A percentile compares a stretch with the other conserved stretches of the same genome.
Evolutionary conservation across 2,797 vertebrate species (phyloP).

Genomic region (Alfaro cultratus): DNA sequence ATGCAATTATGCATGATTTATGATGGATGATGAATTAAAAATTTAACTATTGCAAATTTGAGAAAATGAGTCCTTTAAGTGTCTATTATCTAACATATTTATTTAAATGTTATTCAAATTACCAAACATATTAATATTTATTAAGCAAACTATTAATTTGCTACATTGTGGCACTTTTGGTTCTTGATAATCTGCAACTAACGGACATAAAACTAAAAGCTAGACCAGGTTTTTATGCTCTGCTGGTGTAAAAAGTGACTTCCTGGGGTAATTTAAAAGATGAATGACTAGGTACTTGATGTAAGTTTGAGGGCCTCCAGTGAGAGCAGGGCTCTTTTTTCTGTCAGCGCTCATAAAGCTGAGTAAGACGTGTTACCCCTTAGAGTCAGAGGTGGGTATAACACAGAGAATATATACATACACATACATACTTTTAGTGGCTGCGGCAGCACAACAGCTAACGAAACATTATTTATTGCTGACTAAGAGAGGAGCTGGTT

Average conservation of each 20-base stretch:
- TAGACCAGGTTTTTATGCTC: background rate
- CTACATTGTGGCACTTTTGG: background rate
- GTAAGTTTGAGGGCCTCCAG: conserved; percentile 40
- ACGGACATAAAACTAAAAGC: background rate
- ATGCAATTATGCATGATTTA: background rate
- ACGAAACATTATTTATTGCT: conserved; percentile 26
- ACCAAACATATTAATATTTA: background rate
- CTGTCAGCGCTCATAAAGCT: conserved; percentile 35
- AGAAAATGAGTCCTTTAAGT: background rate
- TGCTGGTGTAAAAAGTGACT: background rate
- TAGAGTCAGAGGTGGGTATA: conserved; percentile 30
- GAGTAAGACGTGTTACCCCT: conserved; percentile 54
- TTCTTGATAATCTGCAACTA: background rate
- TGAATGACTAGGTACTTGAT: conserved; percentile 6
- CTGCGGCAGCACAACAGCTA: conserved; percentile 19
- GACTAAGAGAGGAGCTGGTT: conserved; percentile 35
- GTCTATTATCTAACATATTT: background rate
- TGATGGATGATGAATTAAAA: background rate
- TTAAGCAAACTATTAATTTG: background rate
- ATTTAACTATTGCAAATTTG: background rate
- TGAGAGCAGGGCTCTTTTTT: conserved; percentile 19
- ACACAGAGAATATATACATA: conserved; percentile 17
- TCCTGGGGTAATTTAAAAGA: background rate
- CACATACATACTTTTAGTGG: conserved; percentile 12
- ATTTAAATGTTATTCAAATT: background rate